These are phyloP conservation scores for Muscicapa striata DNA, from an alignment of 2,797 vertebrate species.

Conservation along the genomic window DNA sequence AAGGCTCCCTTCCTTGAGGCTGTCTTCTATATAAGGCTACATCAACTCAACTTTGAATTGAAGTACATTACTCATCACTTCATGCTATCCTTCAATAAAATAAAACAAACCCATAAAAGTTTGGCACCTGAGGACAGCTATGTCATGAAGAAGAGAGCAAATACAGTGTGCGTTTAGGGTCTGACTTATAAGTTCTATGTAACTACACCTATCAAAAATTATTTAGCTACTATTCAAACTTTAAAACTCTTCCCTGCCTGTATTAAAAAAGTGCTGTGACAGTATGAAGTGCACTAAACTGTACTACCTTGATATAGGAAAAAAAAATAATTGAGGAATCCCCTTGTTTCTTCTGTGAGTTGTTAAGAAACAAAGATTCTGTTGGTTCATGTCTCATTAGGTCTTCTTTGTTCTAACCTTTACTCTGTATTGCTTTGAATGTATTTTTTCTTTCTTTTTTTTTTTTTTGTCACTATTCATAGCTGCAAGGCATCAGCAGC, in stretches of 20 bases:
- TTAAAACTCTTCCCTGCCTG: constrained; percentile 69
- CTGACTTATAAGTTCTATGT: constrained; percentile 54
- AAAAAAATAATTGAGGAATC: constrained; percentile 53
- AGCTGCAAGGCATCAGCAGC: constrained; percentile 71
- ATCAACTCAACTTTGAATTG: constrained; percentile 55
- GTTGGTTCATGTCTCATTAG: constrained; percentile 53
- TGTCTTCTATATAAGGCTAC: constrained; percentile 77
- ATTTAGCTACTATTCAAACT: constrained; percentile 60
- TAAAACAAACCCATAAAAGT: constrained; percentile 59
- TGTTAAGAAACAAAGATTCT: constrained; percentile 66
- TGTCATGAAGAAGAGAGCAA: constrained; percentile 51
- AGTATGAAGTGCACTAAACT: constrained; percentile 70
- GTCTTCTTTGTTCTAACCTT: constrained; percentile 68
- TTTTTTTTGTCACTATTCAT: constrained; percentile 69
- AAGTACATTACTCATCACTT: constrained; percentile 42
- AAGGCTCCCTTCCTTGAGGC: constrained; percentile 70
- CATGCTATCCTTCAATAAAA: constrained; percentile 69
- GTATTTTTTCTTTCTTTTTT: constrained; percentile 37
- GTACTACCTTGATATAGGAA: constrained; percentile 58
- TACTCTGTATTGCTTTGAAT: constrained; percentile 81
- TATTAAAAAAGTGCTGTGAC: constrained; percentile 74
- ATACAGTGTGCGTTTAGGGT: constrained; percentile 56
- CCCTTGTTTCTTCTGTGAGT: constrained; percentile 64
- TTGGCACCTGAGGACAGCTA: constrained; percentile 80
- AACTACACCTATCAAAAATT: constrained; percentile 64